Conservation (phyloP, 1,140 invertebrate species). For the Heliconius congener region DNA sequence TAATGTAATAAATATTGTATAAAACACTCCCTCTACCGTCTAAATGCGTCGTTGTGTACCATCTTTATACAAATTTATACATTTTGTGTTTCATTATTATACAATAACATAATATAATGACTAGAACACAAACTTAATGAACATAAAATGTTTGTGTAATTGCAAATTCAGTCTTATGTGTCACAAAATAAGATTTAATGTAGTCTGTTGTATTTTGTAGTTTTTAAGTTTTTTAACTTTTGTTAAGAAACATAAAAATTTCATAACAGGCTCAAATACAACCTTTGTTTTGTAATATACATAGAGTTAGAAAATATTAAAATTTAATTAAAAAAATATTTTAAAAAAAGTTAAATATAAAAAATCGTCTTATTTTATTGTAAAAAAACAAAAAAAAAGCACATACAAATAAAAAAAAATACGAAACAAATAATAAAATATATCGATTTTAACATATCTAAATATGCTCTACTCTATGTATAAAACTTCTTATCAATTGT, state of each 20-base stretch:
- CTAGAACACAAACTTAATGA: constrained; percentile 19
- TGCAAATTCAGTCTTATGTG: constrained; percentile 56
- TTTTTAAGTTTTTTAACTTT: neutral
- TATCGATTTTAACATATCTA: neutral
- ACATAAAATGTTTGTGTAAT: constrained; percentile 22
- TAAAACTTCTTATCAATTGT: neutral
- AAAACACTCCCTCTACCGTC: constrained; percentile 55
- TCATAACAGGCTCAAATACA: neutral
- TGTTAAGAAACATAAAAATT: neutral
- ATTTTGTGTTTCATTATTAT: constrained; percentile 13
- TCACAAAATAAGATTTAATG: constrained; percentile 14
- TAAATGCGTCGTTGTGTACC: constrained; percentile 54
- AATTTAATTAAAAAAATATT: no score
- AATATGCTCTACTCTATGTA: neutral
- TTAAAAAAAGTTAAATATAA: no score
- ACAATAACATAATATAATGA: constrained; percentile 8
- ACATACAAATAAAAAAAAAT: no score
- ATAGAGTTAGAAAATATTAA: neutral
- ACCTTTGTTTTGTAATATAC: neutral
- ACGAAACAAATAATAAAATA: no score
- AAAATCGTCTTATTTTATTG: no score
- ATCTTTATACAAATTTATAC: constrained; percentile 56
- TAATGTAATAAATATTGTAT: constrained; percentile 46
- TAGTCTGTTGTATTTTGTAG: neutral
- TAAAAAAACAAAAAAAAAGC: no score